Percentiles rank a stretch among this genome's conserved stretches.
Evolutionary conservation across 2,797 vertebrate genomes (phyloP).

Genomic region (Poliocrania exsul): DNA sequence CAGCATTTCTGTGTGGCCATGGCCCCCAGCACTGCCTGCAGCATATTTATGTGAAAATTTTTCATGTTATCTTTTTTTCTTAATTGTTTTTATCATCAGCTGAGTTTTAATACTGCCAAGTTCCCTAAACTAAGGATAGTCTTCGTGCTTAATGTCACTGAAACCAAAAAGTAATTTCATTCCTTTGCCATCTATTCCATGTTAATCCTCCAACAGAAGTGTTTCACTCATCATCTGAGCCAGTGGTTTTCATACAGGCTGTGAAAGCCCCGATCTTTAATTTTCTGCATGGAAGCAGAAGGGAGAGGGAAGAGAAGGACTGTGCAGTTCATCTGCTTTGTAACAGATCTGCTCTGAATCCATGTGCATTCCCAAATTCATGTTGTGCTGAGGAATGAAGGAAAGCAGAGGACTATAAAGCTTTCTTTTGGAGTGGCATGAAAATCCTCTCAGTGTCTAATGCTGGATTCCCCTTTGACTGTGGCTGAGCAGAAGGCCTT

Average conservation of each 20-base stretch:
- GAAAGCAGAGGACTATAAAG: neutral
- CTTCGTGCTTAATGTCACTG: neutral
- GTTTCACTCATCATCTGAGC: constrained; percentile 46
- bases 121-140: neutral
- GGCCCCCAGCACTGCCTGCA: neutral
- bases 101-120: neutral
- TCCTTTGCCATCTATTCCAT: neutral
- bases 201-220: constrained; percentile 41
- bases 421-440: neutral
- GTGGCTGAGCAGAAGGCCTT: neutral
- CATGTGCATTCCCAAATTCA: neutral
- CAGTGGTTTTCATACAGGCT: constrained; percentile 15
- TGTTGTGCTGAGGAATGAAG: neutral
- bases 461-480: neutral
- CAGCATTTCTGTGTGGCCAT: neutral
- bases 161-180: constrained; percentile 25
- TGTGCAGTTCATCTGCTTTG: neutral
- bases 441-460: neutral
- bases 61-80: neutral
- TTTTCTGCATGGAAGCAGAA: constrained; percentile 63
- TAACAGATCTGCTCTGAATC: neutral
- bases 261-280: constrained; percentile 35
- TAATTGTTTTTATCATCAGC: neutral
- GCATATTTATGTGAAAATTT: neutral
- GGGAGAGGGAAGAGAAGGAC: neutral